Conservation (phyloP, 2,888 invertebrate genomes). For the Marasmarcha lunaedactyla region DNA sequence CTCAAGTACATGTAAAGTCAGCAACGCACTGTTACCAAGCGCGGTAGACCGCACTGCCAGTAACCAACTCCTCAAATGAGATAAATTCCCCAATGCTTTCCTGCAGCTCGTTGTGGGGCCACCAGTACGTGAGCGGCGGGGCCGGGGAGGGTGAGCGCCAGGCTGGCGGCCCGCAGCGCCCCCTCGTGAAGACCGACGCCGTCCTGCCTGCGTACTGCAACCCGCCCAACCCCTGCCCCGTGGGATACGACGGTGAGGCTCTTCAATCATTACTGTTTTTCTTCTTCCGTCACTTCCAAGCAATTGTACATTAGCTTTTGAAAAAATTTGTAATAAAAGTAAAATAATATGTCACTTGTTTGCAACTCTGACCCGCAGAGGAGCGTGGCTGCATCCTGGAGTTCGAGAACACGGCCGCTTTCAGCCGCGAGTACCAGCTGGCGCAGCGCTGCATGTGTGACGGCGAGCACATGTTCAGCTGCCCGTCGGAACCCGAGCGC, state of each 20-base stretch:
- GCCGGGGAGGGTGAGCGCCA: constrained; percentile 82
- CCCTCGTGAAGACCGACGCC: constrained; percentile 90
- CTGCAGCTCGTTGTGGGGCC: constrained; percentile 76
- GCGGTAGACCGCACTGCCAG: no score
- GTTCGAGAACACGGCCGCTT: constrained; percentile 95
- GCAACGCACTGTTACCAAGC: no score
- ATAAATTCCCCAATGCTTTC: no score
- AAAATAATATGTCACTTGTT: constrained; percentile 1
- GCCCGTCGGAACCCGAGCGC: constrained; percentile 76
- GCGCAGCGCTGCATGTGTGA: constrained; percentile 98
- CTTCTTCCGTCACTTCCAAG: no score
- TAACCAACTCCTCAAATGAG: no score
- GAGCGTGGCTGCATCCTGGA: constrained; percentile 90
- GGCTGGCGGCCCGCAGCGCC: constrained; percentile 68
- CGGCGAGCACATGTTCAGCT: constrained; percentile 96
- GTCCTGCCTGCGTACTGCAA: constrained; percentile 97
- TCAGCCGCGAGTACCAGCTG: constrained; percentile 92
- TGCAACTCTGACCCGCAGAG: no score
- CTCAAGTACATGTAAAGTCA: no score
- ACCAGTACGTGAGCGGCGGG: constrained; percentile 81
- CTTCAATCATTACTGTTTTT: no score
- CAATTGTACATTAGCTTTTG: no score
- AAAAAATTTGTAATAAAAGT: neutral
- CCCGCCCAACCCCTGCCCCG: constrained; percentile 98
- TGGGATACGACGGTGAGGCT: constrained; percentile 88